Percentiles rank a stretch among this genome's conserved stretches.
Conservation (phyloP, 2,888 invertebrate genomes). For the Ashinkailepas kermadecensis region DNA sequence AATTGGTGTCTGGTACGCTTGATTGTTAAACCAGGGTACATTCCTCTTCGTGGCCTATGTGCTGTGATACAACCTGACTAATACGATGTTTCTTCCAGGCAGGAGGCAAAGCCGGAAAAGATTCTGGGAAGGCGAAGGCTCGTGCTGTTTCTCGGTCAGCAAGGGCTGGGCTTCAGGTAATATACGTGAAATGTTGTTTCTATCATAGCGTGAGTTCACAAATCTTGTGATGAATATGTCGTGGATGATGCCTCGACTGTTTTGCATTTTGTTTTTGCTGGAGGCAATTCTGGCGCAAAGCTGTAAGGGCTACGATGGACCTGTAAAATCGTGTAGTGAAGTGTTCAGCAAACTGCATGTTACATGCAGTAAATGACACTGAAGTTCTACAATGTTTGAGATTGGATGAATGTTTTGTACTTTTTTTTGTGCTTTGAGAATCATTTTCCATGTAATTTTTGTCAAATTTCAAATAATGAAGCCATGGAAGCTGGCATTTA, state of each 20-base stretch:
- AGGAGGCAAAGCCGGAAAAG: slow-evolving; percentile 99
- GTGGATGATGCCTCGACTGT: too few species aligned
- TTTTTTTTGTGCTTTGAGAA: not conserved
- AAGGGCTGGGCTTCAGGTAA: slow-evolving; percentile 95
- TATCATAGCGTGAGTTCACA: too few species aligned
- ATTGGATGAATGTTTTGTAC: not conserved
- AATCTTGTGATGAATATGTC: too few species aligned
- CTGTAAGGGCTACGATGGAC: too few species aligned
- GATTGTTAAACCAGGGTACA: not conserved
- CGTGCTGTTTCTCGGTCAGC: slow-evolving; percentile 99
- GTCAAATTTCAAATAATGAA: slow-evolving; percentile 35
- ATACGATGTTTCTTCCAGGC: slow-evolving; percentile 52
- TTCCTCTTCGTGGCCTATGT: slow-evolving; percentile 29
- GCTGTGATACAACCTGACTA: not conserved
- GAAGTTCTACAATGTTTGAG: too few species aligned
- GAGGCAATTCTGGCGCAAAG: not conserved
- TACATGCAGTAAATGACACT: too few species aligned
- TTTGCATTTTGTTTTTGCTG: not conserved
- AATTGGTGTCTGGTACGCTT: too few species aligned
- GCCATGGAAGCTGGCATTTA: too few species aligned
- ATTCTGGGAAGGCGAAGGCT: slow-evolving; percentile 98
- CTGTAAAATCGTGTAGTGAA: too few species aligned
- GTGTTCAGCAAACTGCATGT: too few species aligned
- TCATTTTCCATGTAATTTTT: slow-evolving; percentile 37
- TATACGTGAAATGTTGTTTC: slow-evolving; percentile 27